These are phyloP conservation scores for Triplophysa siluroides DNA, from an alignment of 2,113 vertebrate species.

Conservation along the genomic window DNA sequence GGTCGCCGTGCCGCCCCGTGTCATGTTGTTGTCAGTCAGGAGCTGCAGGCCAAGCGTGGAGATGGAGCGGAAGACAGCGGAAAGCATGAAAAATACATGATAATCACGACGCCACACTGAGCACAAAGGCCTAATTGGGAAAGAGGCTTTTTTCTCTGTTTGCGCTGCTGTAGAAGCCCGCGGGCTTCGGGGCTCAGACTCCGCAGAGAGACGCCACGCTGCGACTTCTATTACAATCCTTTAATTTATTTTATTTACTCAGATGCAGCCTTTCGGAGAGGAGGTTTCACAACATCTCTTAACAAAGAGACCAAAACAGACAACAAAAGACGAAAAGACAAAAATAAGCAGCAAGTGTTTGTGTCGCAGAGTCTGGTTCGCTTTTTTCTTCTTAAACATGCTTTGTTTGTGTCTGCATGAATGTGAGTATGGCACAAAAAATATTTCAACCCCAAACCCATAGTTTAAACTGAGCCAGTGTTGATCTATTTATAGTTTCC, in stretches of 20 bases:
- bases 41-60: slow-evolving; percentile 64
- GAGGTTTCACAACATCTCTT: slow-evolving; percentile 16
- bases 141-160: slow-evolving; percentile 49
- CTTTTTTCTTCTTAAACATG: neutral
- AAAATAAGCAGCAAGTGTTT: slow-evolving; percentile 29
- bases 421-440: neutral
- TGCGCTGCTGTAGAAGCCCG: slow-evolving; percentile 40
- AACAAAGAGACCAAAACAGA: neutral
- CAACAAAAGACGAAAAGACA: neutral
- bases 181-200: slow-evolving; percentile 46
- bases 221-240: slow-evolving; percentile 37
- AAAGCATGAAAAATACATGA: slow-evolving; percentile 72
- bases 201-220: slow-evolving; percentile 14
- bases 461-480: too few species aligned
- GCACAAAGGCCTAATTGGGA: slow-evolving; percentile 62
- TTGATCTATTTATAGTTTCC: too few species aligned
- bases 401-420: neutral
- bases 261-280: slow-evolving; percentile 48
- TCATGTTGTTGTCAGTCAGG: slow-evolving; percentile 63
- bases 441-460: too few species aligned
- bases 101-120: slow-evolving; percentile 65
- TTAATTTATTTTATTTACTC: slow-evolving; percentile 60
- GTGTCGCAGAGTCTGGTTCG: neutral
- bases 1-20: slow-evolving; percentile 44
- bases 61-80: slow-evolving; percentile 44